These are phyloP conservation scores for Ornithoptera alexandrae DNA, from an alignment of 2,888 invertebrate species.

Conservation along the genomic window DNA sequence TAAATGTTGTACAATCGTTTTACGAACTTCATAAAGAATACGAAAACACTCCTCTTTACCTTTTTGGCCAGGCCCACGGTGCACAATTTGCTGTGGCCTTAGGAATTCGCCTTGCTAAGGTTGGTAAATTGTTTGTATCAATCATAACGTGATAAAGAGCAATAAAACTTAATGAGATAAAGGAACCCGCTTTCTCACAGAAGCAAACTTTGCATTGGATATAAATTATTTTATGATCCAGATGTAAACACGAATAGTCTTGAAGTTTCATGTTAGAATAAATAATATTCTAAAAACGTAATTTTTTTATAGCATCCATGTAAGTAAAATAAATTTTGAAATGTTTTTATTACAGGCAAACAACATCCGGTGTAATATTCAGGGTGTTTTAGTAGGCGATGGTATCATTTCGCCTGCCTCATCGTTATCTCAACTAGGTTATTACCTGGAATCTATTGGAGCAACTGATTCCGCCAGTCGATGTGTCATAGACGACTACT, in stretches of 20 bases:
- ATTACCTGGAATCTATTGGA: constrained; percentile 75
- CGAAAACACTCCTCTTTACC: constrained; percentile 84
- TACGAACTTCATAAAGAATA: constrained; percentile 83
- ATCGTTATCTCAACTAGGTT: constrained; percentile 60
- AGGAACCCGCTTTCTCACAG: neutral
- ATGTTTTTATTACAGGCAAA: constrained; percentile 49
- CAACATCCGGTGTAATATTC: constrained; percentile 81
- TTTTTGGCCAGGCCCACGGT: constrained; percentile 94
- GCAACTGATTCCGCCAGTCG: constrained; percentile 84
- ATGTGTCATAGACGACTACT: constrained; percentile 75
- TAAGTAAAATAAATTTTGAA: no score
- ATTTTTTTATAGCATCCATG: no score
- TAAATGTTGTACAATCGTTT: constrained; percentile 84
- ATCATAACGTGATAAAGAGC: neutral
- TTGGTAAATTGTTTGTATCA: constrained; percentile 40
- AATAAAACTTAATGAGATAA: neutral
- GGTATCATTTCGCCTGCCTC: constrained; percentile 88
- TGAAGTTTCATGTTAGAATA: neutral
- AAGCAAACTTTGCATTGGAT: neutral
- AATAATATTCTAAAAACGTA: neutral
- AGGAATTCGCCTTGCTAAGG: constrained; percentile 74
- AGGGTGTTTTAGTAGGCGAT: constrained; percentile 89
- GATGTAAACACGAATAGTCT: neutral
- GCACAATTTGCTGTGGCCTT: constrained; percentile 92
- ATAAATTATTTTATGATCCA: neutral